Evolutionary conservation across 1,140 invertebrate genomes (phyloP).

Genomic region (Apis mellifera): DNA sequence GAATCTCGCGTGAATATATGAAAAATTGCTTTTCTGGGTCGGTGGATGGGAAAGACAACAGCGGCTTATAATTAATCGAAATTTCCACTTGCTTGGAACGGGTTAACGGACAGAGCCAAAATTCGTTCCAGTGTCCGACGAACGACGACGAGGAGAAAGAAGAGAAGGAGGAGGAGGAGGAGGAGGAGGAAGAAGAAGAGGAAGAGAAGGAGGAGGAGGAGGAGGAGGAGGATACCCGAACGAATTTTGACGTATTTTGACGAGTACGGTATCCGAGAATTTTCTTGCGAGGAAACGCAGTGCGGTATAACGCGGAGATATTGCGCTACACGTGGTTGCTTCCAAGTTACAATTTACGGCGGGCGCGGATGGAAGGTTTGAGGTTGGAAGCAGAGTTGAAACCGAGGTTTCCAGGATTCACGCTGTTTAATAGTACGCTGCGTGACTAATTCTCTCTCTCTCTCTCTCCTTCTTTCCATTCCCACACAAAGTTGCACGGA

Average conservation of each 20-base stretch:
- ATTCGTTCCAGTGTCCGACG: not conserved
- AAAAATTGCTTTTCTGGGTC: constrained; percentile 17
- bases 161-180: too few relatives aligned
- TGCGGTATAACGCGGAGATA: constrained; percentile 18
- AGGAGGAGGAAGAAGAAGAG: too few relatives aligned
- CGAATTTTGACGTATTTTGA: not conserved
- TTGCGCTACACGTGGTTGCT: constrained; percentile 26
- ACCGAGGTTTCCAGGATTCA: constrained; percentile 23
- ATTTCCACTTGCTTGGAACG: too few relatives aligned
- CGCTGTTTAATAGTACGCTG: constrained; percentile 19
- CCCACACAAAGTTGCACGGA: not conserved
- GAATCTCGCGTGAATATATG: constrained; percentile 1
- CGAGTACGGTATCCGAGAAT: not conserved
- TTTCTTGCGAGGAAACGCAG: constrained; percentile 28
- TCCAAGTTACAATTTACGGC: constrained; percentile 21
- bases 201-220: not conserved
- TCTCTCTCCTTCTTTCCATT: not conserved
- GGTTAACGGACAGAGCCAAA: not conserved
- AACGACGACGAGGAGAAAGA: not conserved
- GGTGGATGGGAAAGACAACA: not conserved
- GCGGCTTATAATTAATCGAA: constrained; percentile 29
- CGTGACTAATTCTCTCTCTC: not conserved
- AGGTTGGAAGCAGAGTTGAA: constrained; percentile 2
- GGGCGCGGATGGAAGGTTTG: not conserved
- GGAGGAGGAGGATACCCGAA: not conserved